Conservation (phyloP, 1,140 invertebrate species). For the Archegozetes longisetosus region DNA sequence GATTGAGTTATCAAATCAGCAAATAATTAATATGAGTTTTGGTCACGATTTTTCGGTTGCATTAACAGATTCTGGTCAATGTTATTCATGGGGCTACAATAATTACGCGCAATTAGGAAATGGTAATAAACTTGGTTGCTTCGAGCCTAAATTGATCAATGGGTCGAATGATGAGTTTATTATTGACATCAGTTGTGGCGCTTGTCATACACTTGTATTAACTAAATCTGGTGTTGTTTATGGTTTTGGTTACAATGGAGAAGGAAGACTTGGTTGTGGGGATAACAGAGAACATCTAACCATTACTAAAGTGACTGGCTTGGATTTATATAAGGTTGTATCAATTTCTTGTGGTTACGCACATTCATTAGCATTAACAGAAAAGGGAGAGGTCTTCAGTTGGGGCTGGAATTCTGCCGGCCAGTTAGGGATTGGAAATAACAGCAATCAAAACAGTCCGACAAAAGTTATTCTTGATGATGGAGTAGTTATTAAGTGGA, state of each 20-base stretch:
- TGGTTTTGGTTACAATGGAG: constrained; percentile 50
- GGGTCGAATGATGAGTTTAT: too few relatives aligned
- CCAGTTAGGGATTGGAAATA: constrained; percentile 38
- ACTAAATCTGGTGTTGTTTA: constrained; percentile 29
- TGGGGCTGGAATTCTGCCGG: constrained; percentile 52
- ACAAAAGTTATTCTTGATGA: background rate
- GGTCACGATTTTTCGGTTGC: constrained; percentile 46
- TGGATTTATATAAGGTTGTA: constrained; percentile 35
- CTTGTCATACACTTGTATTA: constrained; percentile 2
- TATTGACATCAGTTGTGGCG: background rate
- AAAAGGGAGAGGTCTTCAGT: constrained; percentile 43
- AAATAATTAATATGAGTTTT: constrained; percentile 40
- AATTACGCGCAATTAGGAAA: constrained; percentile 35
- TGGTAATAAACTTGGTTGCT: constrained; percentile 4
- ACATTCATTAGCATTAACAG: constrained; percentile 45
- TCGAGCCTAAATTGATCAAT: constrained; percentile 2
- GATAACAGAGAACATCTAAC: constrained; percentile 1
- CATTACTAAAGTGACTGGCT: background rate
- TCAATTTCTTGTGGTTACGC: constrained; percentile 48
- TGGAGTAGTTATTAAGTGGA: constrained; percentile 39
- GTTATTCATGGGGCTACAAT: constrained; percentile 50
- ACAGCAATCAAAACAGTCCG: constrained; percentile 6
- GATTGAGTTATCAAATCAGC: constrained; percentile 38
- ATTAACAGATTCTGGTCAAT: constrained; percentile 38
- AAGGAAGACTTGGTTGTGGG: constrained; percentile 42